Percentiles rank a stretch among this genome's conserved stretches.
Conservation (phyloP, 1,140 invertebrate genomes). For the Drosophila pectinifera region DNA sequence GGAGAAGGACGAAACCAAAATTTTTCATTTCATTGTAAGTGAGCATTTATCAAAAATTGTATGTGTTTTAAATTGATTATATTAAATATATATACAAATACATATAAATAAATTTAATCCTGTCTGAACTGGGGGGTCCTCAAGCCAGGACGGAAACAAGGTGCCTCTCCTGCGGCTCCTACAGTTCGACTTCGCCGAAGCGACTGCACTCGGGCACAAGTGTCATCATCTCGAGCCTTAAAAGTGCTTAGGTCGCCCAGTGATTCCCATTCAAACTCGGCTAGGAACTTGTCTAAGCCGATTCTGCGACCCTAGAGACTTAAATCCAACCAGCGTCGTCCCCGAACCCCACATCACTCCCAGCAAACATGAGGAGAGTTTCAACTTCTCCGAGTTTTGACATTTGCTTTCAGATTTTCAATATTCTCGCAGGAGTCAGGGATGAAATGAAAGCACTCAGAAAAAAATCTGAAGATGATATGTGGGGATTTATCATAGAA, state of each 20-base stretch:
- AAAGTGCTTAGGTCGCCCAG: conserved; percentile 46
- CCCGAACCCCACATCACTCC: not conserved
- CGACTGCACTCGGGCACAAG: conserved; percentile 29
- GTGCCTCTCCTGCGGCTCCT: not conserved
- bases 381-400: conserved; percentile 67
- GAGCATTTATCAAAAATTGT: conserved; percentile 84
- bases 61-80: conserved; percentile 83
- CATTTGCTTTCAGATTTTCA: conserved; percentile 65
- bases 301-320: conserved; percentile 67
- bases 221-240: conserved; percentile 68
- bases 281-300: conserved; percentile 58
- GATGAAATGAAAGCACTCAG: conserved; percentile 1
- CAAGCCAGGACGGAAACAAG: not conserved
- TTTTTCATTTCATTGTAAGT: conserved; percentile 79
- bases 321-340: not conserved
- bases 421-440: conserved; percentile 2
- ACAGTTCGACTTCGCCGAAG: conserved; percentile 5
- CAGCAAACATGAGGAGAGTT: conserved; percentile 17
- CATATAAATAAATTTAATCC: conserved; percentile 68
- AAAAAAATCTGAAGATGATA: not conserved
- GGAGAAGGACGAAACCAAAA: conserved; percentile 26
- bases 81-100: conserved; percentile 81
- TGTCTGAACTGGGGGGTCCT: conserved; percentile 35
- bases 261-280: conserved; percentile 46
- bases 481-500: not conserved